phyloP scores from a whole-genome alignment of 1,140 invertebrate species.

The Yoshiicerus persimilis region DNA sequence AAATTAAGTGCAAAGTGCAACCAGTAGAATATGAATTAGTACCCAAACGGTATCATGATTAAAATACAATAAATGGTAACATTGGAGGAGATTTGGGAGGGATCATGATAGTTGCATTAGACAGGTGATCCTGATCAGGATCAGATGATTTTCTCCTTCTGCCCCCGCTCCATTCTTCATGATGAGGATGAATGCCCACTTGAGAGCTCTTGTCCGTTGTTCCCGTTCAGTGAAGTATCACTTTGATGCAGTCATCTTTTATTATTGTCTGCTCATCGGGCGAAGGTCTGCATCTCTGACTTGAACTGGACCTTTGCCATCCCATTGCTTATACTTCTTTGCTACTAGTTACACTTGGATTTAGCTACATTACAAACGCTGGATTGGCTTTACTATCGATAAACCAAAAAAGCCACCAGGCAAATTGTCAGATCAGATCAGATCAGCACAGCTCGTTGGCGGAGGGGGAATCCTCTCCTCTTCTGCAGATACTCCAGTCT shows the following conservation, averaged over 20 bases:
- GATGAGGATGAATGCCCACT: slow-evolving; percentile 28
- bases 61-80: too few species aligned
- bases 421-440: slow-evolving; percentile 3
- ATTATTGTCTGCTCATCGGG: neutral
- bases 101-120: neutral
- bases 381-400: neutral
- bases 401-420: slow-evolving; percentile 22
- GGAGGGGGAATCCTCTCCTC: neutral
- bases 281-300: neutral
- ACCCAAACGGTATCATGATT: too few species aligned
- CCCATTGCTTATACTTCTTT: neutral
- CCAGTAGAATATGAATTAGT: too few species aligned
- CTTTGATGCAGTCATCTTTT: neutral
- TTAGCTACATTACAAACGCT: neutral
- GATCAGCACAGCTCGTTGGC: neutral
- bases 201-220: slow-evolving; percentile 26
- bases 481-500: neutral
- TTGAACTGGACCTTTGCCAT: neutral
- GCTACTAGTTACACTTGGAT: neutral
- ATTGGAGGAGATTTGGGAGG: neutral
- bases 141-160: neutral
- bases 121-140: slow-evolving; percentile 22
- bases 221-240: neutral
- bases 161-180: neutral
- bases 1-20: too few species aligned